Evolutionary conservation across 2,797 vertebrate genomes (phyloP), one percentile per base, ranked within the genome.

Genomic region (Malacoraja senta): DNA sequence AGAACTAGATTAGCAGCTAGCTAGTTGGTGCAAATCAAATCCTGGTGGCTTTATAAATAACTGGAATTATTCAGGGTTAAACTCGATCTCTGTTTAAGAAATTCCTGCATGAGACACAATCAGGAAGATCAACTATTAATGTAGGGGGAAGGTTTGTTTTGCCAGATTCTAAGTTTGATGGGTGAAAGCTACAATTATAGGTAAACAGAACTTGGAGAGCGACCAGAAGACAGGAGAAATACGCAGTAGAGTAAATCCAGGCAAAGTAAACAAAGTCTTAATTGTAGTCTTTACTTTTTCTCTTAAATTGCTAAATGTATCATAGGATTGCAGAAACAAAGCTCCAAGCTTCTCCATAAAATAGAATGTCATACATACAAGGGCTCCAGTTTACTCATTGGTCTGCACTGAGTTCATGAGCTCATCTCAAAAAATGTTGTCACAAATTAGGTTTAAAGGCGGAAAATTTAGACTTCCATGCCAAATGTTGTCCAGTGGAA

Each of bases 281-380:
- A 84, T 84, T 84, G 81, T 84, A 12, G 32, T 79, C 24, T 84
- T 61, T 61, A 58, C 24, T 61, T 84, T 84, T 84, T 53, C n/a
- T 53, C 21, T 81, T 84, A 84, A 84, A n/a, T 81, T 53, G 19
- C 29, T 84, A 61, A 84, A 53, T 84, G 53, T 53, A 61, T 74
- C 19, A 74, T 21, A 74, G 81, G 26, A 63, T 84, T 61, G 29
- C 53, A 84, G 81, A 84, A 84, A 81, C 76, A 32, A 58, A 12
- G 44, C 44, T 17, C 15, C n/a, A 61, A 61, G 44, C 26, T 61
- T 29, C 29, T 61, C 26, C 26, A 15, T n/a, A 44, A 17, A 44
- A 38, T 84, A 61, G 2, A 26, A 3, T 24, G 81, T 29, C 53
- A 29, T 61, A 61, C 24, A 58, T 53, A 83, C 53, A 61, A 83